Base-by-base conservation (phyloP, 2,797 vertebrate species). In the Alfaro cultratus region DNA sequence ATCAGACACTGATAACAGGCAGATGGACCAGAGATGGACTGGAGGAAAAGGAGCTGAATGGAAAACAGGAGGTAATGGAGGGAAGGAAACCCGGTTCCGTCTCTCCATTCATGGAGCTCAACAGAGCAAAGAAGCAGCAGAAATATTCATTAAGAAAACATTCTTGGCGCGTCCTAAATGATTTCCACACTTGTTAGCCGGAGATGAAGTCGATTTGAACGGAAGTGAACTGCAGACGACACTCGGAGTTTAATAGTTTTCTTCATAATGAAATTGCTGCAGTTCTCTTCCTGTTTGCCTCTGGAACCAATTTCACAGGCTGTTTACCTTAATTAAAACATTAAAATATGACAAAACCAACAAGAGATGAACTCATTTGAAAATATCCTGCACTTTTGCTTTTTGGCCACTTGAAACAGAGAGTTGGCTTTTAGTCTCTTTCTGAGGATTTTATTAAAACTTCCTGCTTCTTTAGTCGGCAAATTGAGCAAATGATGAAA, bases 1-100 rank as follows among this genome's bases (percentile, higher is more conserved):
- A 88, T 36, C 3, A 57, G 18, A 62, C 36, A 34, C 21, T 34
- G 83, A 80, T 87, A 86, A 74, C 13, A 51, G 49, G 29, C 26
- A 60, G 85, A 87, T 78, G 1, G 68, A 79, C 29, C 34, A 62
- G 64, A 26, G 82, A 76, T 57, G 47, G 21, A 41, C 39, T 1
- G 41, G 13, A 43, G 12, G 51, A 15, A 11, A 36, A 45, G 12
- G 13, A 79, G 39, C 0, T 75, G 73, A 43, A 75, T 39, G 34
- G 60, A 8, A 45, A 80, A 39, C 5, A 23, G 12, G 7, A 53
- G n/a, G 64, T 23, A 36, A 77, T 47, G 45, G 31, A 64, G 3
- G 16, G 15, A 70, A 2, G 6, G 21, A n/a, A 43, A 16, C 26
- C 1, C 2, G 2, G 0, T 45, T 9, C 26, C 4, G 3, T 16